These are phyloP conservation scores for Chelon auratus DNA, from an alignment of 2,797 vertebrate genomes.

Conservation along the genomic window DNA sequence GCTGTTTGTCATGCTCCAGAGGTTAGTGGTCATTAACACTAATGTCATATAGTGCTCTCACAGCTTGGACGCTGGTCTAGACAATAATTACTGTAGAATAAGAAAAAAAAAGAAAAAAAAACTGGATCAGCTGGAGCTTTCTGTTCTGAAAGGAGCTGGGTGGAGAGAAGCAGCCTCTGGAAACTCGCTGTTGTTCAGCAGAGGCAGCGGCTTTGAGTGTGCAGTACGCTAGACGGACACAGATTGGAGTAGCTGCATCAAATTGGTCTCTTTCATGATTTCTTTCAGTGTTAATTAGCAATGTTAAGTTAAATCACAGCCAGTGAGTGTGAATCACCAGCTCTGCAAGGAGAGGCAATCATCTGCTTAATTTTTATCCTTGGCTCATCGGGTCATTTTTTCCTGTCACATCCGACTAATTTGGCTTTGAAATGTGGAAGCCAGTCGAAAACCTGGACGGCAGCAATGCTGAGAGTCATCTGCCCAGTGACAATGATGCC, in stretches of 20 bases:
- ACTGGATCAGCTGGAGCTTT: constrained; percentile 14
- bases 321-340: constrained; percentile 56
- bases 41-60: constrained; percentile 55
- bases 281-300: constrained; percentile 71
- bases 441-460: constrained; percentile 55
- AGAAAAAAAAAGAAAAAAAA: not conserved
- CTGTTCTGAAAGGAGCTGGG: constrained; percentile 21
- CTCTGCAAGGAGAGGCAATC: constrained; percentile 56
- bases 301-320: constrained; percentile 58
- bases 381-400: constrained; percentile 52
- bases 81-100: constrained; percentile 55
- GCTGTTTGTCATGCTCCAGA: constrained; percentile 47
- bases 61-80: constrained; percentile 63
- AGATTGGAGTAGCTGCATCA: constrained; percentile 49
- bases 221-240: constrained; percentile 27
- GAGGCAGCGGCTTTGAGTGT: constrained; percentile 25
- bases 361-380: constrained; percentile 60
- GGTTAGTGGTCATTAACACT: constrained; percentile 60
- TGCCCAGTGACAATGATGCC: constrained; percentile 67
- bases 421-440: constrained; percentile 53
- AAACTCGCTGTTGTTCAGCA: constrained; percentile 7
- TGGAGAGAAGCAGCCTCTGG: constrained; percentile 2
- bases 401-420: constrained; percentile 58
- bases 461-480: constrained; percentile 27
- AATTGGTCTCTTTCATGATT: constrained; percentile 72